Conservation (phyloP, 2,888 invertebrate genomes). For the Eupithecia insigniata region DNA sequence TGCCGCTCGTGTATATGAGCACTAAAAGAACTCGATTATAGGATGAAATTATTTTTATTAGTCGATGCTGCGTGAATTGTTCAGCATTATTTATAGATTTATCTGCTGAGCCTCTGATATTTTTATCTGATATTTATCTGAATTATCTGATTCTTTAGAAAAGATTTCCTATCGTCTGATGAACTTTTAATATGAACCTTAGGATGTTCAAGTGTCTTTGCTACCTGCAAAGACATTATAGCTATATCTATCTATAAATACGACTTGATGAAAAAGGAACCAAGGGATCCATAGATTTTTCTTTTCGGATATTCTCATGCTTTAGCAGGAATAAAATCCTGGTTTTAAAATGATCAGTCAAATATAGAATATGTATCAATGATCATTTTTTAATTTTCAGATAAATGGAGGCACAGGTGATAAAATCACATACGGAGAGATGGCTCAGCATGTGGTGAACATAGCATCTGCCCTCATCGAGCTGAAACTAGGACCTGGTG, state of each 20-base stretch:
- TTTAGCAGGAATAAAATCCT: background rate
- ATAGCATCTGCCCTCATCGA: constrained; percentile 50
- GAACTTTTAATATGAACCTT: background rate
- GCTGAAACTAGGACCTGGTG: constrained; percentile 53
- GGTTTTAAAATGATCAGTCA: too few species aligned
- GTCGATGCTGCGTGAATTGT: too few species aligned
- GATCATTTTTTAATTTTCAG: constrained; percentile 37
- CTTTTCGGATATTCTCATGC: too few species aligned
- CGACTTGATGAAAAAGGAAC: background rate
- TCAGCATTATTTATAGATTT: too few species aligned
- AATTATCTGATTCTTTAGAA: too few species aligned
- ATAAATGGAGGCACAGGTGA: constrained; percentile 58
- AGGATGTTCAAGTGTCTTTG: background rate
- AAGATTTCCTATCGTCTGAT: too few species aligned
- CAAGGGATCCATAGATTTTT: background rate
- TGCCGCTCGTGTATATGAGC: too few species aligned
- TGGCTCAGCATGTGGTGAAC: constrained; percentile 58
- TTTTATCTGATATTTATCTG: too few species aligned
- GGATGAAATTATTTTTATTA: too few species aligned
- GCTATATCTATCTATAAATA: background rate
- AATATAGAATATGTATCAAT: background rate
- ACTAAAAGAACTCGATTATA: background rate
- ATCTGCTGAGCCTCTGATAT: too few species aligned
- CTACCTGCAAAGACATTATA: too few species aligned
- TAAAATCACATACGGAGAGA: constrained; percentile 52